Evolutionary conservation across 2,888 invertebrate genomes (phyloP).

Genomic region (Chymomyza caudatula): DNA sequence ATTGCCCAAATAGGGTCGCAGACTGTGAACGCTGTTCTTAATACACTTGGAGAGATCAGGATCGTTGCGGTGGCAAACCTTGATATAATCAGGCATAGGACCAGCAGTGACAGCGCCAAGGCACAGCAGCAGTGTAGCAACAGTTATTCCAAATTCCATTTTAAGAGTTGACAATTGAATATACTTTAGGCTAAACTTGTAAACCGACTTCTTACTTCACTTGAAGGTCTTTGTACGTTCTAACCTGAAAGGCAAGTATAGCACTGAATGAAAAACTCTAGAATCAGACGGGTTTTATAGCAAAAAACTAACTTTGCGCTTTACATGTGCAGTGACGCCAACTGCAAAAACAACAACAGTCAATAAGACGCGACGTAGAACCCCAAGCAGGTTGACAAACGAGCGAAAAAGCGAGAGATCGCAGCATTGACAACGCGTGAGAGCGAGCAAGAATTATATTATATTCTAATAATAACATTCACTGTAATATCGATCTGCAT

Average conservation of each 20-base stretch:
- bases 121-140: constrained; percentile 27
- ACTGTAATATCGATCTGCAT: too few relatives aligned
- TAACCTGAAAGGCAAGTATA: constrained; percentile 18
- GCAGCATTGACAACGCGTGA: too few relatives aligned
- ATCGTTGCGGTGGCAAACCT: constrained; percentile 83
- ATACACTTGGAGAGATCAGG: constrained; percentile 82
- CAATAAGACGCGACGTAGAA: constrained; percentile 52
- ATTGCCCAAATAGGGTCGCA: constrained; percentile 81
- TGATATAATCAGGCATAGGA: constrained; percentile 80
- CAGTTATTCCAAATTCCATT: constrained; percentile 49
- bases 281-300: constrained; percentile 67
- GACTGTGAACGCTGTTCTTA: constrained; percentile 81
- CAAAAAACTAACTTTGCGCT: constrained; percentile 53
- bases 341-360: too few relatives aligned
- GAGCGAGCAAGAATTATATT: too few relatives aligned
- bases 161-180: background rate
- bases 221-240: constrained; percentile 34
- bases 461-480: too few relatives aligned
- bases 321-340: too few relatives aligned
- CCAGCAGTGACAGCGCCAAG: constrained; percentile 38
- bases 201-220: background rate
- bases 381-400: constrained; percentile 48
- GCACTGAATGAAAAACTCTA: constrained; percentile 67
- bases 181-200: background rate
- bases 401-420: constrained; percentile 10